A percentile compares a stretch with the other conserved stretches of the same genome.
Conservation (phyloP, 53 echinoderm and acorn worm species). For the Henricia sp. region DNA sequence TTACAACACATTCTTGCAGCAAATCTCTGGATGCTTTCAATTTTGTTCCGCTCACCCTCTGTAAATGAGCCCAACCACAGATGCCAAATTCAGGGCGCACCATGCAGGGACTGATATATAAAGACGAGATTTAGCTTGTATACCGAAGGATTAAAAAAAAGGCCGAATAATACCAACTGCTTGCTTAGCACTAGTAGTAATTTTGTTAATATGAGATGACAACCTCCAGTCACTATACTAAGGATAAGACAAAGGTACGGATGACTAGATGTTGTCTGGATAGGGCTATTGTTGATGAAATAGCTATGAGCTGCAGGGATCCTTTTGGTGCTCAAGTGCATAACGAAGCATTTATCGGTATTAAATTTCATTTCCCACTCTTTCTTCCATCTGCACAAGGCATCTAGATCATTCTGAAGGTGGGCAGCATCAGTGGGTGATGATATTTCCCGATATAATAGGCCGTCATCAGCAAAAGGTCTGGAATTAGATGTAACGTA, state of each 20-base stretch:
- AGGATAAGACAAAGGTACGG: neutral
- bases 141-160: too few species aligned
- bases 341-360: neutral
- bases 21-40: too few species aligned
- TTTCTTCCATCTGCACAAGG: neutral
- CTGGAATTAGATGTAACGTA: too few species aligned
- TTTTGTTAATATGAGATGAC: neutral
- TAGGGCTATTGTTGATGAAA: neutral
- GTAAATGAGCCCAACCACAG: too few species aligned
- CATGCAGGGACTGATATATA: too few species aligned
- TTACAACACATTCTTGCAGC: too few species aligned
- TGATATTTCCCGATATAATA: too few species aligned
- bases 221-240: constrained; percentile 1
- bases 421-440: too few species aligned
- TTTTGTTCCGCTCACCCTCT: too few species aligned
- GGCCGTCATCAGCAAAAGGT: too few species aligned
- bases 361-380: neutral
- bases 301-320: neutral
- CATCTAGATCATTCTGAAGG: neutral
- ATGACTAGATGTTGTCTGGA: constrained; percentile 4
- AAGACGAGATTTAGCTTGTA: too few species aligned
- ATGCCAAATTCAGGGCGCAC: too few species aligned
- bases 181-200: constrained; percentile 18
- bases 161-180: constrained; percentile 12
- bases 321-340: neutral